Base-by-base conservation (phyloP, 2,113 vertebrate genomes). In the Leucopsar rothschildi region DNA sequence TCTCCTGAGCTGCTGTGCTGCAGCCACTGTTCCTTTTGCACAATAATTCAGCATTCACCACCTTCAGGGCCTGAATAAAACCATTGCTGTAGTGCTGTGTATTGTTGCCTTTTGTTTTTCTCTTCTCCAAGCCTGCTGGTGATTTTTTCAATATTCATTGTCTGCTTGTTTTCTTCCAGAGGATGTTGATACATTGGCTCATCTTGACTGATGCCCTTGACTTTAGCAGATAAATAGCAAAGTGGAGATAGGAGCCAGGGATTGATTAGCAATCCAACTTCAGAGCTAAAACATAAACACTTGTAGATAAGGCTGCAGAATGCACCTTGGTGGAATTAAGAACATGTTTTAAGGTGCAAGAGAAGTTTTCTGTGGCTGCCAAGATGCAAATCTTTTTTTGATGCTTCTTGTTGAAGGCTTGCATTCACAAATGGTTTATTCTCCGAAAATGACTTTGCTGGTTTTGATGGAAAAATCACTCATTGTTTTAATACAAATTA, bases 131-230 rank as follows among this genome's bases (percentile, higher is more conserved):
- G 57, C 57, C 80, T 80, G 12, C 47, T 68, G 64, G 72, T 52
- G 66, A 63, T n/a, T 89, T 29, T 72, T 81, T 86, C 70, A 93
- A 79, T 96, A 93, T 94, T 95, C 95, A 93, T 93, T 66, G 29
- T 22, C 5, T 56, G 63, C 35, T 42, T 52, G 60, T 91, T 97
- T 90, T 87, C 53, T 93, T 94, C 89, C 85, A 44, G 70, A 85
- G 69, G 69, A 35, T 96, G 69, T 88, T 84, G 82, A 71, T 86
- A 66, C 57, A 23, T 96, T 91, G 87, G 88, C 95, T 97, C 85
- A 71, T 97, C 81, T 49, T 96, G 93, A 94, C 70, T 96, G 96
- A 97, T 98, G 95, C 75, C 96, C 95, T 97, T 97, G 97, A 86
- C 84, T 93, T 81, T 12, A 52, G 66, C 90, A 64, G 95, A 96